Percentiles rank a stretch among this genome's conserved stretches.
These are phyloP conservation scores for Steatocranus sp. DNA, from an alignment of 2,797 vertebrate species.

Conservation along the genomic window DNA sequence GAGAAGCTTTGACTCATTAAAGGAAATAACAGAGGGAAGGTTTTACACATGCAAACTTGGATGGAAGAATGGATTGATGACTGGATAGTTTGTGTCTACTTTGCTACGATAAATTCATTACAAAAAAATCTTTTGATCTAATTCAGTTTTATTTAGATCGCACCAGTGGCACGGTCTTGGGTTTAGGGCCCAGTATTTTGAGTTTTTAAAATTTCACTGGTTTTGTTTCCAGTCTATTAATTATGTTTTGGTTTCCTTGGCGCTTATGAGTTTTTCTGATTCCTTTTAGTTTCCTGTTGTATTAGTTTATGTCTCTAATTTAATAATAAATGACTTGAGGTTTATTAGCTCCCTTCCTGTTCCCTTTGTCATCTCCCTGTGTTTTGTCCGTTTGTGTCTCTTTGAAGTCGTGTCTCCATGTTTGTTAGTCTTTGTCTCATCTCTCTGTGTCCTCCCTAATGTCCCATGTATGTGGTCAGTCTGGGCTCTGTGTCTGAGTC, in stretches of 20 bases:
- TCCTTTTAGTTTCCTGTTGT: not conserved
- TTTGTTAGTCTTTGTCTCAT: not conserved
- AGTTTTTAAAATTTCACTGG: not conserved
- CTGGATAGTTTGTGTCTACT: not conserved
- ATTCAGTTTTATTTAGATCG: not conserved
- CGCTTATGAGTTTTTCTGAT: rapidly evolving
- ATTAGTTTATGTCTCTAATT: not conserved
- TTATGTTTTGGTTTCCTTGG: not conserved
- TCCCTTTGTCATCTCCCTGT: rapidly evolving
- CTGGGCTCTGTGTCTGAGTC: not conserved
- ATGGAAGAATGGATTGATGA: not conserved
- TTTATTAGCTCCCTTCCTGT: rapidly evolving
- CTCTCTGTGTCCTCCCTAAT: not conserved
- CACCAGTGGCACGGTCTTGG: not conserved
- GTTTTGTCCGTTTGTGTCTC: not conserved
- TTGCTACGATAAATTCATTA: not conserved
- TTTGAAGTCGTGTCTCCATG: not conserved
- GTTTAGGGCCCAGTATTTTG: not conserved
- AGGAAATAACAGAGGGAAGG: not conserved
- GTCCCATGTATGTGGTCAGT: not conserved
- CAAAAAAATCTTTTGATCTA: rapidly evolving
- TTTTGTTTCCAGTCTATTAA: not conserved
- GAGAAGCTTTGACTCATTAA: conserved; percentile 15
- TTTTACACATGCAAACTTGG: not conserved
- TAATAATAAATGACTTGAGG: not conserved